Evolutionary conservation across 2,888 invertebrate genomes (phyloP).

Genomic region (Cataglyphis cursor): DNA sequence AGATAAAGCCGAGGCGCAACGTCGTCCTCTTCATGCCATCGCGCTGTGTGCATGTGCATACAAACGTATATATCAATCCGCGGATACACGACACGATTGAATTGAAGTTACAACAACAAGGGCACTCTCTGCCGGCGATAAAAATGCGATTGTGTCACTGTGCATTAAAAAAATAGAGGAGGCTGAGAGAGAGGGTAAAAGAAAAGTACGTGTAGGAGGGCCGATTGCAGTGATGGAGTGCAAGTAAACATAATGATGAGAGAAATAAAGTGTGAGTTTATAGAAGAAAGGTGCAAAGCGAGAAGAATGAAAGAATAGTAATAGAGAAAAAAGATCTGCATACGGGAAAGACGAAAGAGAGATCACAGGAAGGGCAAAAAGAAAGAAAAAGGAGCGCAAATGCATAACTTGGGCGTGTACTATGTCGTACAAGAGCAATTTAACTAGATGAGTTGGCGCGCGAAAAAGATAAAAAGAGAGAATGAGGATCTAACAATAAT

Average conservation of each 20-base stretch:
- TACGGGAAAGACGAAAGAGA: background rate
- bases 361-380: background rate
- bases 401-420: background rate
- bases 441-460: conserved; percentile 21
- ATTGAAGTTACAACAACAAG: conserved; percentile 67
- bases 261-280: background rate
- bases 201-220: conserved; percentile 11
- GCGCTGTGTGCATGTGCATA: conserved; percentile 61
- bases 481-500: conserved; percentile 1
- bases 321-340: background rate
- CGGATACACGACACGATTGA: conserved; percentile 68
- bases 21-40: conserved; percentile 47
- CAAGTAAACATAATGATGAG: background rate
- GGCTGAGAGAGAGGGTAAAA: background rate
- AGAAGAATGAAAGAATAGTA: too few species aligned
- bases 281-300: background rate
- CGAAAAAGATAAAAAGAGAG: background rate
- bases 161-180: conserved; percentile 52
- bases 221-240: conserved; percentile 10
- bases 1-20: conserved; percentile 64
- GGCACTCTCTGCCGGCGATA: conserved; percentile 59
- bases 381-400: background rate
- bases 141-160: conserved; percentile 64
- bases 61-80: conserved; percentile 67
- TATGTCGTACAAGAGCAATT: conserved; percentile 6